A percentile compares a stretch with the other conserved stretches of the same genome.
Conservation (phyloP, 1,140 invertebrate species). For the Cheumatopsyche charites region DNA sequence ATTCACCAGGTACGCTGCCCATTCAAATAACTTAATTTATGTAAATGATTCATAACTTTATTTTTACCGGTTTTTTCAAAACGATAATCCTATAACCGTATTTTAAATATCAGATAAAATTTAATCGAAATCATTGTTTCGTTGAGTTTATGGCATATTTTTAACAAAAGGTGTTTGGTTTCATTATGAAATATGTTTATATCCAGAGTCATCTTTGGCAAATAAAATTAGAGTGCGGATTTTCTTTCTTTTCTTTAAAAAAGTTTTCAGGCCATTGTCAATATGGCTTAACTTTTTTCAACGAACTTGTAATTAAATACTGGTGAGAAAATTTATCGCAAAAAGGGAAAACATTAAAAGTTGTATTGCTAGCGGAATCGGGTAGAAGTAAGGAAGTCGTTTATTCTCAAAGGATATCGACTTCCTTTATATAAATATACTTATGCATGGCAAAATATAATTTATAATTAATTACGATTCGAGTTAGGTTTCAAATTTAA, state of each 20-base stretch:
- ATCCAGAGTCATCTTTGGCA: constrained; percentile 1
- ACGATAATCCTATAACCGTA: neutral
- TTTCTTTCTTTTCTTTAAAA: constrained; percentile 14
- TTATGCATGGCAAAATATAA: no score
- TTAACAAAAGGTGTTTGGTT: no score
- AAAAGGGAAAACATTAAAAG: constrained; percentile 37
- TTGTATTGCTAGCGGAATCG: constrained; percentile 27
- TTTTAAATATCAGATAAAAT: no score
- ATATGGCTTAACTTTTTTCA: constrained; percentile 34
- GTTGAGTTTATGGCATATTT: no score
- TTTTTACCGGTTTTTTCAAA: neutral
- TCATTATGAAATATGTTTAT: no score
- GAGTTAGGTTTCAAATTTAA: no score
- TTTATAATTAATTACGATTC: constrained; percentile 12
- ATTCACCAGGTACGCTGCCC: no score
- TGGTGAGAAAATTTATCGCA: constrained; percentile 31
- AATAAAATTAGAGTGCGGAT: constrained; percentile 15
- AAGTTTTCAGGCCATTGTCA: constrained; percentile 28
- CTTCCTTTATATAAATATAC: neutral
- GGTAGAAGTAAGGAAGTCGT: neutral
- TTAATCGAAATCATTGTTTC: no score
- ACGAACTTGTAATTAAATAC: constrained; percentile 37
- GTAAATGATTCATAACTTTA: neutral
- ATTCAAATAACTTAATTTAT: no score
- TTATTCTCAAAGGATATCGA: neutral